Conservation (phyloP, 2,113 vertebrate species). For the Manacus vitellinus region DNA sequence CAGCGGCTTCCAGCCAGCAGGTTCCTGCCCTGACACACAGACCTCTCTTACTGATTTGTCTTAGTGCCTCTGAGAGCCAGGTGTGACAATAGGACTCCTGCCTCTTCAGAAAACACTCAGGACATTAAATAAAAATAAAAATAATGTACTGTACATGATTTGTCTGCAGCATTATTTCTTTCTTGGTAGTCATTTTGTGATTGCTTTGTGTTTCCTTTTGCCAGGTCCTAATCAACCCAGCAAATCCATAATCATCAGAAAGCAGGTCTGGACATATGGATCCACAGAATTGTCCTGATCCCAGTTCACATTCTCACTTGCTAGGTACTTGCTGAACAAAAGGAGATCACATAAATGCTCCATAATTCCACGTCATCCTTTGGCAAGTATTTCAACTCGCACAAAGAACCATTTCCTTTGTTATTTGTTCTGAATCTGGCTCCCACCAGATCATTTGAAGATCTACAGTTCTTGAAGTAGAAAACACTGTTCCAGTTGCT, state of each 20-base stretch:
- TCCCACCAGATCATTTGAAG: not conserved
- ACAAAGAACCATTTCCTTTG: not conserved
- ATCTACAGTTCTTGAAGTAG: not conserved
- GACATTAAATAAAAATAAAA: not conserved
- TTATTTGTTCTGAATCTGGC: not conserved
- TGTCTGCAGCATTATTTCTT: not conserved
- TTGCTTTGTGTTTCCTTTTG: not conserved
- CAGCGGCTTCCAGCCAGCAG: not conserved
- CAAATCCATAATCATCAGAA: not conserved
- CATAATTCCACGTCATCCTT: not conserved
- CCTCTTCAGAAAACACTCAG: not conserved
- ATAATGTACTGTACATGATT: not conserved
- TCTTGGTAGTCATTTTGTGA: not conserved
- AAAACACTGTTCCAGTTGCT: not conserved
- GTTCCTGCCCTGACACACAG: not conserved
- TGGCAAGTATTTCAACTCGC: not conserved
- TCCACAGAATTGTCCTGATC: not conserved
- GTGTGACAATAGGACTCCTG: not conserved
- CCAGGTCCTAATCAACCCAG: not conserved
- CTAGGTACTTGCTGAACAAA: not conserved
- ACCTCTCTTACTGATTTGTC: not conserved
- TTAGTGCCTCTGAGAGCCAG: not conserved
- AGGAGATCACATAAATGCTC: not conserved
- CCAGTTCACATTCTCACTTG: not conserved
- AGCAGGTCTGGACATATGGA: not conserved